Evolutionary conservation across 2,113 vertebrate genomes (phyloP).

Genomic region (Antechinus flavipes): DNA sequence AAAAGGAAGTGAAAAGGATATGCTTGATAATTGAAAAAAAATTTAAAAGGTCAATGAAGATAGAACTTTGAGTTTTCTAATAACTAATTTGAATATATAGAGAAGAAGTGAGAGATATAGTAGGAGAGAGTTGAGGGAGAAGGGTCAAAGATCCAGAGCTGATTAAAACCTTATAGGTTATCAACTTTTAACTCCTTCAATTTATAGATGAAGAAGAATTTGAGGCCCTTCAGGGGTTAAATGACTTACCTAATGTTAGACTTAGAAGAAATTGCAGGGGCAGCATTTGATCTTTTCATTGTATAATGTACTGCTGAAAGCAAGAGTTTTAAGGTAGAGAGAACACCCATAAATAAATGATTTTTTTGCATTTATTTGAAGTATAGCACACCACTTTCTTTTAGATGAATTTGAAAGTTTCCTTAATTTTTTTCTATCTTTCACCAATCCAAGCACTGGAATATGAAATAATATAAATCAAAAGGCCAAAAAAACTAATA

Average conservation of each 20-base stretch:
- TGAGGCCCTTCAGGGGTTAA: not conserved
- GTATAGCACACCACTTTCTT: not conserved
- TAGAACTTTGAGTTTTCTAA: not conserved
- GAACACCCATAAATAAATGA: not conserved
- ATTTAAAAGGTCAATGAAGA: not conserved
- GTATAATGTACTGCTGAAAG: not conserved
- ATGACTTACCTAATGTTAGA: not conserved
- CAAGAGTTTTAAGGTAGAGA: not conserved
- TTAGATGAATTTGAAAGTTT: not conserved
- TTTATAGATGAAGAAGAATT: not conserved
- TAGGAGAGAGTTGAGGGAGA: not conserved
- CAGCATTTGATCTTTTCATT: not conserved
- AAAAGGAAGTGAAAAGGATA: not conserved
- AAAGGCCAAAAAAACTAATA: not conserved
- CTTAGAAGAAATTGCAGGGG: not conserved
- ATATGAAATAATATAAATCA: not conserved
- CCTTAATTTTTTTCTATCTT: constrained; percentile 35
- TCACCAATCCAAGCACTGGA: not conserved
- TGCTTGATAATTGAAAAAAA: not conserved
- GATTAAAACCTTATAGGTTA: not conserved
- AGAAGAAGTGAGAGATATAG: not conserved
- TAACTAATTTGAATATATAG: not conserved
- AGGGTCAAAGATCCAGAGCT: not conserved
- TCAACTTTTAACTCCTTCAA: not conserved
- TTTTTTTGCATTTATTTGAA: not conserved